These are phyloP conservation scores for Rhopilema esculentum DNA, from an alignment of 30 jellyfish, hydroid and myxozoan genomes.

Conservation along the genomic window DNA sequence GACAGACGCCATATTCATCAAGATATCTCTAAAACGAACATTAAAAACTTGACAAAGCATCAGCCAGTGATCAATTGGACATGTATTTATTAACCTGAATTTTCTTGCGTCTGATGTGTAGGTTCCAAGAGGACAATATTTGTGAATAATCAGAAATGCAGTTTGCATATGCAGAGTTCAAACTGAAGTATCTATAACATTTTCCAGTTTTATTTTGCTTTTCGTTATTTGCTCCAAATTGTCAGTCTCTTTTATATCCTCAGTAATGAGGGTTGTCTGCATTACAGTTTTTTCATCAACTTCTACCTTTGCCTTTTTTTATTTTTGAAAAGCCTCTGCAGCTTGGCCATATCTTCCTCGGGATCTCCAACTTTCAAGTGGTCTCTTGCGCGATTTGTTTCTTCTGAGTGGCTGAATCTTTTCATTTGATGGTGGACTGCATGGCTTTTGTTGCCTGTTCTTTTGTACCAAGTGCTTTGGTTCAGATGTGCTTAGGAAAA, in stretches of 20 bases:
- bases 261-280: neutral
- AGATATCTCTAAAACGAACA: constrained; percentile 6
- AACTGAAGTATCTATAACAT: neutral
- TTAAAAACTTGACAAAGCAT: constrained; percentile 8
- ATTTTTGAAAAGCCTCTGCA: constrained; percentile 3
- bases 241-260: neutral
- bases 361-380: constrained; percentile 7
- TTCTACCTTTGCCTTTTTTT: neutral
- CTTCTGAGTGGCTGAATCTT: neutral
- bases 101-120: constrained; percentile 8
- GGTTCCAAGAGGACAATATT: constrained; percentile 10
- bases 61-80: constrained; percentile 13
- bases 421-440: constrained; percentile 4
- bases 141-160: constrained; percentile 1
- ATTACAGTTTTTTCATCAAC: neutral
- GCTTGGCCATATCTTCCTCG: constrained; percentile 7
- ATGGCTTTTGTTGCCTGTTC: neutral
- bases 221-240: constrained; percentile 1
- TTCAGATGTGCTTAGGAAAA: neutral
- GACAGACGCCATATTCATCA: constrained; percentile 17
- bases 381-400: neutral
- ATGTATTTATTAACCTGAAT: neutral
- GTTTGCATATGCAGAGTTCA: neutral
- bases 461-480: constrained; percentile 1
- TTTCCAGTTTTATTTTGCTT: neutral